Evolutionary conservation across 2,888 invertebrate species (phyloP), one percentile per base, ranked within the genome.

Genomic region (Leptinotarsa juncta): DNA sequence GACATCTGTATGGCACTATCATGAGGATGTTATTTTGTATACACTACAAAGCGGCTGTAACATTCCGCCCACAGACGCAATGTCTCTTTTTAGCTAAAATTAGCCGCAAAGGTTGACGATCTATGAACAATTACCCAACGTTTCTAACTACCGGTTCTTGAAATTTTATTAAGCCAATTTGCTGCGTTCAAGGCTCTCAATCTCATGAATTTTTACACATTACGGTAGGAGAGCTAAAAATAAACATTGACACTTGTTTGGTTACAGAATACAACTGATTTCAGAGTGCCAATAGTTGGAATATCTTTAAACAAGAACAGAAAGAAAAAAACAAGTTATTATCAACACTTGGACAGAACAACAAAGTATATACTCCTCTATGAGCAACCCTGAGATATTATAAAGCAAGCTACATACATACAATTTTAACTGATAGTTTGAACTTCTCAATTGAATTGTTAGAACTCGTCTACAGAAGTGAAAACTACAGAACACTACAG

Each of bases 51-150:
- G 62, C n/a, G 10, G 7, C 42, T 42, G 62, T 12, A 32, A 62
- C 62, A 32, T 32, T 18, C 12, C 42, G 32, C 62, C 26, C n/a
- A 62, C 62, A 2, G 42, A 4, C 62, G 16, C 14, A 26, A 42
- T 62, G 62, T 62, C 42, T 26, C 12, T 57, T 57, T 57, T 23
- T 4, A 42, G 62, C 42, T 62, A 62, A 62, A 62, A 32, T 62
- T 42, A 62, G 62, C 42, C 42, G 12, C n/a, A 32, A 42, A 62
- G 62, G 62, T 62, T 62, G 62, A 62, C 42, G 62, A 62, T 62
- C 62, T 32, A 32, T 26, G 15, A 62, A 42, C n/a, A 62, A 62
- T 42, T 62, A 62, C n/a, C 16, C 16, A 62, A 26, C 62, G 32
- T n/a, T 32, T 42, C 10, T 26, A 62, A 62, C 42, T 32, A 32